Evolutionary conservation across 2,113 vertebrate genomes (phyloP).

Genomic region (Sorex araneus): DNA sequence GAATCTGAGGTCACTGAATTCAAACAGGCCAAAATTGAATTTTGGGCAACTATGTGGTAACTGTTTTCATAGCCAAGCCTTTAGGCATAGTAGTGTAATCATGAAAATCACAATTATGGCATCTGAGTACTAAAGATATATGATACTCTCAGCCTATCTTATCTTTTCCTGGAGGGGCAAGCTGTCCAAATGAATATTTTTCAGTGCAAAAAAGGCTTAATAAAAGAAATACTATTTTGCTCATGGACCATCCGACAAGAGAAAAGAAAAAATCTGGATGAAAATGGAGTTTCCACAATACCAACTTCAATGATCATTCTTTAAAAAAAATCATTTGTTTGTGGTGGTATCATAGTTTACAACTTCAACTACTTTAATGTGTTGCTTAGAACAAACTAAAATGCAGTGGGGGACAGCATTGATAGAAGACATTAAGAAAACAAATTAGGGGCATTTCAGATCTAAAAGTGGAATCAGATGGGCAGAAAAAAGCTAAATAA

Average conservation of each 20-base stretch:
- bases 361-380: not conserved
- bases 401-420: too few species aligned
- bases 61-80: not conserved
- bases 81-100: not conserved
- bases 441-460: not conserved
- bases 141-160: not conserved
- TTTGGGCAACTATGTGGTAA: not conserved
- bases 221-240: not conserved
- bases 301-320: not conserved
- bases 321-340: too few species aligned
- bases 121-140: not conserved
- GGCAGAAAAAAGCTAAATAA: not conserved
- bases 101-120: not conserved
- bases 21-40: not conserved
- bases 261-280: not conserved
- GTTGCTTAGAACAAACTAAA: not conserved
- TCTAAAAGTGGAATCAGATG: slow-evolving; percentile 17
- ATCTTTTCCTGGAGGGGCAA: not conserved
- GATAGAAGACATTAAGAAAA: not conserved
- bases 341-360: too few species aligned
- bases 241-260: not conserved
- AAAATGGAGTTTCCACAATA: not conserved
- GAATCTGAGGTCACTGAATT: not conserved
- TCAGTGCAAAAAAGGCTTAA: not conserved
- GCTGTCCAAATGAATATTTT: not conserved